Percentiles rank a stretch among this genome's conserved stretches.
Evolutionary conservation across 1,140 invertebrate genomes (phyloP).

Genomic region (Drosophila funebris): DNA sequence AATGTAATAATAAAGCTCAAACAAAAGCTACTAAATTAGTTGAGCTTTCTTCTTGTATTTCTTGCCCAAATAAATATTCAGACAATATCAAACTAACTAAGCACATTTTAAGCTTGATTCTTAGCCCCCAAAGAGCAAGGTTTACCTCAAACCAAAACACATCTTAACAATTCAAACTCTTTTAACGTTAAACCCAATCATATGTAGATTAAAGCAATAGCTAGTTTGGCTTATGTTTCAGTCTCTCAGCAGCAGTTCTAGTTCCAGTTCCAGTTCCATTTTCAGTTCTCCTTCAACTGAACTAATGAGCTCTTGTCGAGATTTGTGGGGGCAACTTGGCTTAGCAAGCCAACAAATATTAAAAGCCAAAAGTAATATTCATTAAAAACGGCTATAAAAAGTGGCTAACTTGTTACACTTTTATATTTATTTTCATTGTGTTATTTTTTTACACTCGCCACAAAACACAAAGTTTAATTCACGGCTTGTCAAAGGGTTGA

Average conservation of each 20-base stretch:
- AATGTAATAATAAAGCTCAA: no score
- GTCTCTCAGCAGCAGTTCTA: slow-evolving; percentile 7
- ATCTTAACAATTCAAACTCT: not conserved
- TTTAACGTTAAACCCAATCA: slow-evolving; percentile 12
- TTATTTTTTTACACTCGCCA: not conserved
- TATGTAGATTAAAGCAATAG: slow-evolving; percentile 19
- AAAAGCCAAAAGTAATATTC: slow-evolving; percentile 76
- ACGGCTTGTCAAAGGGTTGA: slow-evolving; percentile 56
- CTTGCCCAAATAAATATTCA: no score
- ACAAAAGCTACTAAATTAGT: no score
- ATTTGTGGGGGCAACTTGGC: slow-evolving; percentile 17
- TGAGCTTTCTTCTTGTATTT: no score
- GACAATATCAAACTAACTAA: no score
- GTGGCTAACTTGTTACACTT: slow-evolving; percentile 46
- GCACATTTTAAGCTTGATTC: not conserved
- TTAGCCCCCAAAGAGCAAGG: not conserved
- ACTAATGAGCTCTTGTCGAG: slow-evolving; percentile 30
- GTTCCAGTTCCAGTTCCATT: slow-evolving; percentile 13
- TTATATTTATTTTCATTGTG: slow-evolving; percentile 14
- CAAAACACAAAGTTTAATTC: slow-evolving; percentile 58
- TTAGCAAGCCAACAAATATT: slow-evolving; percentile 57
- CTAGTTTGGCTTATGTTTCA: not conserved
- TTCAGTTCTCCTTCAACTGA: not conserved
- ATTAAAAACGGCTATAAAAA: slow-evolving; percentile 72
- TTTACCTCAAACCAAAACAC: not conserved